A percentile compares a stretch with the other conserved stretches of the same genome.
phyloP scores from a whole-genome alignment of 53 echinoderm and acorn worm species.

The Luidia sarsii region DNA sequence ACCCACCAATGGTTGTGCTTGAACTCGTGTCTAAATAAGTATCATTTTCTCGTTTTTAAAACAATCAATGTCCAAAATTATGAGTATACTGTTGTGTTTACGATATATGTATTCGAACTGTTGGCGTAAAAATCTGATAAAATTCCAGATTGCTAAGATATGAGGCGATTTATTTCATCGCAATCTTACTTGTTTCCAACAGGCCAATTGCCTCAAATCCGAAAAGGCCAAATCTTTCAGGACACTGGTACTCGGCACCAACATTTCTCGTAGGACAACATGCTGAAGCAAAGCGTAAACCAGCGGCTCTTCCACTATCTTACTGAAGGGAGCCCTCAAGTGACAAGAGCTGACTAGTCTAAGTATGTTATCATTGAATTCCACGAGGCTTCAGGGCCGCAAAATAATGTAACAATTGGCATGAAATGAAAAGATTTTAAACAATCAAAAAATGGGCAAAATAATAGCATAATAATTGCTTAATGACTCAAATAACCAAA shows the following conservation, averaged over 20 bases:
- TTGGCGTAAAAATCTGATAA: too few species aligned
- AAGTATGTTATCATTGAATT: neutral
- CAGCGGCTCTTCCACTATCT: neutral
- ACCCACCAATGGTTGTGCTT: too few species aligned
- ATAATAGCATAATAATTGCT: too few species aligned
- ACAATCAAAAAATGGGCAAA: too few species aligned
- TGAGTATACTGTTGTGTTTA: too few species aligned
- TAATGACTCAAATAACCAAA: too few species aligned
- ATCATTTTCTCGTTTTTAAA: too few species aligned
- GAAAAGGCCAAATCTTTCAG: conserved; percentile 1
- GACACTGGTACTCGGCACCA: neutral
- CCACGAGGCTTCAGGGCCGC: neutral
- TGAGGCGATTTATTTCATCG: neutral
- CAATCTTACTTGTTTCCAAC: conserved; percentile 14
- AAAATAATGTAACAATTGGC: neutral
- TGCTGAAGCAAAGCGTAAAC: neutral
- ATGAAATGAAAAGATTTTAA: neutral
- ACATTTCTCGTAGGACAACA: neutral
- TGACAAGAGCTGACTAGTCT: neutral
- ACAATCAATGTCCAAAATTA: too few species aligned
- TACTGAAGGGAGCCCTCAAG: conserved; percentile 41
- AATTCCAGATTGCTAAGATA: conserved; percentile 18
- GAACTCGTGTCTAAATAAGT: too few species aligned
- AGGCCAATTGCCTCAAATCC: conserved; percentile 23
- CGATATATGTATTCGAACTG: too few species aligned